Conservation (phyloP, 2,888 invertebrate genomes). For the Chloroclysta siterata region DNA sequence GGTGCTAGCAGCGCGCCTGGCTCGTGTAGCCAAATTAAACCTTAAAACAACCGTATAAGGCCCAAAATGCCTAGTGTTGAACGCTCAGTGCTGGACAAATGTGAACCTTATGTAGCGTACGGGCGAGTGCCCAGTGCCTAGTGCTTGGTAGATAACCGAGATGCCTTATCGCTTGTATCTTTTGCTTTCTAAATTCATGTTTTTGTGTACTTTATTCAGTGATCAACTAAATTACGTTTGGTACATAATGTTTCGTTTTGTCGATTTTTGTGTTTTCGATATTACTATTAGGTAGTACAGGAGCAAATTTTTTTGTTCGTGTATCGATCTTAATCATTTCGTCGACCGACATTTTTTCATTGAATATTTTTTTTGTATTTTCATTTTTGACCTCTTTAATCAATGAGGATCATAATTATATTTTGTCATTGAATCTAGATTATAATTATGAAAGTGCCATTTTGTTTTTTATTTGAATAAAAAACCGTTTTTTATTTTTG, state of each 20-base stretch:
- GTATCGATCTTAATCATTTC: not conserved
- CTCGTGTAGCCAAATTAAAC: conserved; percentile 71
- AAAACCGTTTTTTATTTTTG: conserved; percentile 1
- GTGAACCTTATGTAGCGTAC: conserved; percentile 31
- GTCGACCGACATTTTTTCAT: not conserved
- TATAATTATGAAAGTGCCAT: conserved; percentile 33
- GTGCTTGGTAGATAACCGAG: conserved; percentile 53
- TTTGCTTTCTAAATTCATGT: conserved; percentile 31
- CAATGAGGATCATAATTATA: not conserved
- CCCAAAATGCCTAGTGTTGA: conserved; percentile 45
- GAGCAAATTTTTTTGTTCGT: not conserved
- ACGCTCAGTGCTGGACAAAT: conserved; percentile 30
- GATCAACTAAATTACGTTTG: not conserved
- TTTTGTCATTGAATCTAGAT: conserved; percentile 11
- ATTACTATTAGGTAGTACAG: not conserved
- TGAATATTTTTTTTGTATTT: too few relatives aligned
- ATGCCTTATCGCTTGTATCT: conserved; percentile 70
- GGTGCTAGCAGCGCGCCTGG: conserved; percentile 89
- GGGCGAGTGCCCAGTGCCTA: conserved; percentile 44
- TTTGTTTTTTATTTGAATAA: conserved; percentile 17
- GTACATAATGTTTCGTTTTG: not conserved
- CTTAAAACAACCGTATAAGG: conserved; percentile 45
- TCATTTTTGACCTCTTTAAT: not conserved
- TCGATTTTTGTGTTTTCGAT: not conserved
- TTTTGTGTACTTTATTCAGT: conserved; percentile 5